phyloP scores from a whole-genome alignment of 92 coral and sea anemone genomes.

The Palythoa caribaeorum region DNA sequence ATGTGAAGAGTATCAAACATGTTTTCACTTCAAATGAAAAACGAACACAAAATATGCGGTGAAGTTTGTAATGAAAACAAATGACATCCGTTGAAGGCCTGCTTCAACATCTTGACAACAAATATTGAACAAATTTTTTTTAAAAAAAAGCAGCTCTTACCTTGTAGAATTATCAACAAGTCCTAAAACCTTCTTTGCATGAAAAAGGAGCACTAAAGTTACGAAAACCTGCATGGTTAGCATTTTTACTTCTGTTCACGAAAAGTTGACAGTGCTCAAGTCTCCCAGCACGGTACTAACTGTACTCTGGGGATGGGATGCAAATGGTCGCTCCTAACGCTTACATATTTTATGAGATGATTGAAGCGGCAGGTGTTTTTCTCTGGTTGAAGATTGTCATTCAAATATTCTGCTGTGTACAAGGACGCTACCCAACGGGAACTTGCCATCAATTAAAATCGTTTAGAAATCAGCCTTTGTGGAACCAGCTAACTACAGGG shows the following conservation, averaged over 20 bases:
- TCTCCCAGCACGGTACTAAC: conserved; percentile 31
- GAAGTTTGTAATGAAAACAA: background rate
- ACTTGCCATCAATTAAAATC: conserved; percentile 27
- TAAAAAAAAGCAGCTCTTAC: background rate
- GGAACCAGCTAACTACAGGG: conserved; percentile 33
- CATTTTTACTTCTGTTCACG: background rate
- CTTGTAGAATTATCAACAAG: conserved; percentile 3
- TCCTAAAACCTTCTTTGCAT: background rate
- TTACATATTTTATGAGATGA: conserved; percentile 46
- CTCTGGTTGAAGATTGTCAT: conserved; percentile 11
- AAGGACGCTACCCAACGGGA: conserved; percentile 30
- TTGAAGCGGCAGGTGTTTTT: conserved; percentile 29
- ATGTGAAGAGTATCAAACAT: background rate
- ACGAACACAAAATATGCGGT: background rate
- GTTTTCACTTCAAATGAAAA: background rate
- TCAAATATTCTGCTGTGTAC: conserved; percentile 35
- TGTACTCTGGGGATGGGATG: background rate
- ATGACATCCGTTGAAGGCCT: background rate
- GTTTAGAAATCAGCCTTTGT: conserved; percentile 23
- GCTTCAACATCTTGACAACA: background rate
- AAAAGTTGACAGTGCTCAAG: conserved; percentile 28
- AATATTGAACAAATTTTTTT: background rate
- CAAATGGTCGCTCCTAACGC: background rate
- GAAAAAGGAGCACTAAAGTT: background rate
- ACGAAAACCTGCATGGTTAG: background rate